Evolutionary conservation across 2,113 vertebrate genomes (phyloP).

Genomic region (Chionomys nivalis): DNA sequence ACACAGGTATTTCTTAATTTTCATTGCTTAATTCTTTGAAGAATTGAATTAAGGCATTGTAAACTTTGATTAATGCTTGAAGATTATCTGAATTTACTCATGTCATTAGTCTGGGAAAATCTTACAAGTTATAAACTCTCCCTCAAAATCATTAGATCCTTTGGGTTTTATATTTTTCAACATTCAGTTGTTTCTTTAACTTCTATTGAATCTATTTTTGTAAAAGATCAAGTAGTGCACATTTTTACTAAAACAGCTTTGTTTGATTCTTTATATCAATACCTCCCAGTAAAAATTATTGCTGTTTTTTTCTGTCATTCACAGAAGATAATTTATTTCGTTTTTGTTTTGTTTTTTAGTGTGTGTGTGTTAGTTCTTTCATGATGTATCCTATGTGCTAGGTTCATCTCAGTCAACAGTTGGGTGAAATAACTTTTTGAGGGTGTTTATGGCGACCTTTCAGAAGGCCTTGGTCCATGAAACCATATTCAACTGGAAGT

Average conservation of each 20-base stretch:
- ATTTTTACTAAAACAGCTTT: not conserved
- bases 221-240: not conserved
- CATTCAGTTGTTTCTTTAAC: constrained; percentile 18
- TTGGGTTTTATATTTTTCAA: constrained; percentile 28
- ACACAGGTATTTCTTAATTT: constrained; percentile 67
- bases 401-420: too few relatives aligned
- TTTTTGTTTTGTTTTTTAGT: not conserved
- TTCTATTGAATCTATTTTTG: not conserved
- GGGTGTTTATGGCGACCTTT: too few relatives aligned
- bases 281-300: not conserved
- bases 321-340: not conserved
- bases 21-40: constrained; percentile 60
- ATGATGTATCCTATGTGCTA: too few relatives aligned
- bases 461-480: too few relatives aligned
- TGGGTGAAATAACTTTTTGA: too few relatives aligned
- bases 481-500: too few relatives aligned
- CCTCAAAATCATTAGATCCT: constrained; percentile 37
- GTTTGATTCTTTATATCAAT: not conserved
- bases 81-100: constrained; percentile 71
- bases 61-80: constrained; percentile 69
- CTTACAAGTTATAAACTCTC: constrained; percentile 17
- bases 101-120: constrained; percentile 61
- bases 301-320: not conserved
- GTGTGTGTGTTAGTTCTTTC: too few relatives aligned
- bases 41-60: constrained; percentile 66